phyloP scores from a whole-genome alignment of 2,888 invertebrate genomes.

The Euplagia quadripunctaria region DNA sequence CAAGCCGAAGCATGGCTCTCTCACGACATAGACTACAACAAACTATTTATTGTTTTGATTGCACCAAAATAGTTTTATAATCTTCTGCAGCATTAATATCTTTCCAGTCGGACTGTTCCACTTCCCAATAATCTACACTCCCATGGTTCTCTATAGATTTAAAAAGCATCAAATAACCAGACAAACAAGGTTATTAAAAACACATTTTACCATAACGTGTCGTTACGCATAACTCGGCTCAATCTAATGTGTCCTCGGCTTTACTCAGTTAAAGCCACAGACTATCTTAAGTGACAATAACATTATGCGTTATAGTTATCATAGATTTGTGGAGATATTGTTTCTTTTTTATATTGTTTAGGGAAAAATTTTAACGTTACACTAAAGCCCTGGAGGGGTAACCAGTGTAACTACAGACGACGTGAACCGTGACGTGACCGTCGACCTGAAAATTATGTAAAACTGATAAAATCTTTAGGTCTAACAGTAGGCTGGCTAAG shows the following conservation, averaged over 20 bases:
- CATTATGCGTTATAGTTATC: constrained; percentile 20
- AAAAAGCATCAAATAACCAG: constrained; percentile 14
- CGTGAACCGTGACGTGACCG: no score
- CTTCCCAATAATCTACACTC: neutral
- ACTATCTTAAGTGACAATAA: constrained; percentile 16
- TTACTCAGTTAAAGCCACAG: constrained; percentile 12
- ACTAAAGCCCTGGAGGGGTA: neutral
- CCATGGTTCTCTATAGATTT: neutral
- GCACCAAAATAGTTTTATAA: neutral
- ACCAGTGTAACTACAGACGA: no score
- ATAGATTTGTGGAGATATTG: constrained; percentile 10
- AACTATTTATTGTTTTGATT: no score
- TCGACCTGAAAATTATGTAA: no score
- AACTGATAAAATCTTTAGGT: no score
- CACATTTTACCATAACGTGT: constrained; percentile 29
- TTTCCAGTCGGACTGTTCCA: neutral
- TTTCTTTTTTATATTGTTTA: neutral
- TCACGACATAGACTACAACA: no score
- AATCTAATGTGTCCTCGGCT: constrained; percentile 17
- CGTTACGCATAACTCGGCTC: constrained; percentile 19
- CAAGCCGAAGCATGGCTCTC: no score
- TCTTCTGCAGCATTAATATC: neutral
- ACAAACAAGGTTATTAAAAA: constrained; percentile 26
- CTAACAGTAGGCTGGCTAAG: no score
- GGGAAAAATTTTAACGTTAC: neutral